Evolutionary conservation across 2,888 invertebrate genomes (phyloP), one percentile per base, ranked within the genome.

Genomic region (Neoaliturus tenellus): DNA sequence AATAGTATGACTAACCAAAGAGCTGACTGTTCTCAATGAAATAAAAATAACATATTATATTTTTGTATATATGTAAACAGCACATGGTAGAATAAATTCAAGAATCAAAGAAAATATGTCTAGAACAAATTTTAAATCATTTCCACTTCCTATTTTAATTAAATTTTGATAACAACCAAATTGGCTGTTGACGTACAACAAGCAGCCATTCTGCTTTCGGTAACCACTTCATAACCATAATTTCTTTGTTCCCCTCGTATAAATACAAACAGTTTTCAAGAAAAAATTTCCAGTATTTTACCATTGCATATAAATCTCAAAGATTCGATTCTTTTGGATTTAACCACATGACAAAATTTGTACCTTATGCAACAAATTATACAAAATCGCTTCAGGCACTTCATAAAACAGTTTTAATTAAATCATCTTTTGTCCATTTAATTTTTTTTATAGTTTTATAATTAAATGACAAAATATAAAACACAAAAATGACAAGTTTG

Each of bases 371-470:
- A 39, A 71, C 71, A 41, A 71, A 71, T 39, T 39, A 71, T 71
- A 71, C 1, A 71, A 71, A 71, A 33, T 41, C 23, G 23, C 71
- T 71, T 71, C 39, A 71, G 71, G 71, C 71, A 71, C 71, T 71
- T 71, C 41, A 41, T 71, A 71, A 71, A 62, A 39, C 71, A 71
- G 35, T 71, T 35, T 62, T 71, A 20, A 71, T 41, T 39, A 71
- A 71, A 71, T 35, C 17, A 71, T 71, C 39, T 23, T 39, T 62
- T 62, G 62, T 28, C 62, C 62, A 62, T 62, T 55, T 48, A 48
- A n/a, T 48, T 55, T 62, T 8, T 62, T 62, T 62, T 62, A 31
- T 8, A 62, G 62, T 17, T 14, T 62, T 62, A 28, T 23, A 55
- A 23, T 25, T 55, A 55, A 62, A 1, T 12, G 31, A 62, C 31